Evolutionary conservation across 2,888 invertebrate genomes (phyloP), one percentile per base, ranked within the genome.

Genomic region (Pyrgus malvae): DNA sequence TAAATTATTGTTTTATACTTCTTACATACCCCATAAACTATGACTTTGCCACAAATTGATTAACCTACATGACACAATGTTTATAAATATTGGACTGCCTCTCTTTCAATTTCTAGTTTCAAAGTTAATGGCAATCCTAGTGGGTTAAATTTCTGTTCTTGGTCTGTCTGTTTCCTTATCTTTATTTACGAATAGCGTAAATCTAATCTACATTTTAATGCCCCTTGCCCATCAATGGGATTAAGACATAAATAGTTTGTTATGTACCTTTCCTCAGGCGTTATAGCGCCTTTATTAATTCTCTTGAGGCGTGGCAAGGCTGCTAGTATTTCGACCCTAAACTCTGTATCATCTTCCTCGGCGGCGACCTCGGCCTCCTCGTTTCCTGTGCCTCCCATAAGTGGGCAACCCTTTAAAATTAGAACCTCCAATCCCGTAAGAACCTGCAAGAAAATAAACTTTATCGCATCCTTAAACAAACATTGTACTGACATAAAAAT

Each of bases 321-420:
- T 0, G 91, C 91, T 19, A 93, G 59, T 1, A 92, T 63, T 19
- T 91, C 86, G 0, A 86, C 61, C 53, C 92, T 84, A n/a, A 78
- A 48, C 59, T 84, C 83, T 3, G 77, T 57, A 33, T 83, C 80
- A 16, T 88, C 81, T 41, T 83, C 83, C 12, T 84, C 83, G 0
- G 66, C 68, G 1, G 68, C 81, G 0, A 60, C 72, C 1, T 86
- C 88, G 0, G 71, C 71, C 1, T 71, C 69, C 27, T 80, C 81
- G 1, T 78, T 73, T 0, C 86, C 88, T 0, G 76, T 70, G 0
- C 89, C 91, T n/a, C 91, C 91, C 79, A 91, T 85, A 48, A 84
- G 83, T 0, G 93, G 93, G 65, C 92, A 92, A 3, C 91, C 91
- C 57, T 81, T 82, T 41, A 93, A 56, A 44, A 93, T 72, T 0